Base-by-base conservation (phyloP, 2,113 vertebrate genomes). In the Dolichotis patagonum region DNA sequence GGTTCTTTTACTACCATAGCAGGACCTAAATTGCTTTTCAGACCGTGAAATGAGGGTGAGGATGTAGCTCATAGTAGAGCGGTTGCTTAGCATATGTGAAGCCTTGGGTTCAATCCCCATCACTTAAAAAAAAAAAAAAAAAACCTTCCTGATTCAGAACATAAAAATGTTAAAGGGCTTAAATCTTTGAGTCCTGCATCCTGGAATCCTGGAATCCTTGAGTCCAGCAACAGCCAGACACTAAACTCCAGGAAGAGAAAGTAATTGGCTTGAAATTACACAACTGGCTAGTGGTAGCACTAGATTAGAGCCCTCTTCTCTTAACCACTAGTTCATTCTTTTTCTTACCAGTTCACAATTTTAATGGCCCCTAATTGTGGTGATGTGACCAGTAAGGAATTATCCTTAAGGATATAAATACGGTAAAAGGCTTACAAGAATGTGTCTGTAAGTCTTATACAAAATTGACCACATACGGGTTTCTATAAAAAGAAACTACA, bases 391-490 rank as follows among this genome's bases (percentile, higher is more conserved):
- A 89, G 8, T n/a, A 69, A 91, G 52, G 63, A 62, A 30, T 54
- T 12, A 80, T 5, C 19, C 35, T 87, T 88, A 95, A 83, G 38
- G 28, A 92, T 32, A 90, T 81, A 92, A 93, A 65, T 67, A 85
- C 52, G 56, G 9, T 60, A 85, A 88, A 91, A 92, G 22, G 35
- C 10, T 95, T 94, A 94, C 32, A 85, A 93, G 35, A 91, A 52
- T 20, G 19, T 95, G 88, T 93, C n/a, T 91, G 49, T 88, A 35
- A 92, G 0, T 90, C 58, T 95, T 91, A 78, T 77, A 81, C 7
- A 88, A 81, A 91, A 75, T 85, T 62, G 0, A 56, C 38, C 22
- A 69, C 14, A 43, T 52, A 43, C 12, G 28, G 5, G 58, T 96
- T 96, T 91, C 85, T 97, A 1, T 90, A 52, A 69, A 90, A 65